These are phyloP conservation scores for Hylyphantes graminicola DNA, from an alignment of 1,140 invertebrate genomes.

Conservation along the genomic window DNA sequence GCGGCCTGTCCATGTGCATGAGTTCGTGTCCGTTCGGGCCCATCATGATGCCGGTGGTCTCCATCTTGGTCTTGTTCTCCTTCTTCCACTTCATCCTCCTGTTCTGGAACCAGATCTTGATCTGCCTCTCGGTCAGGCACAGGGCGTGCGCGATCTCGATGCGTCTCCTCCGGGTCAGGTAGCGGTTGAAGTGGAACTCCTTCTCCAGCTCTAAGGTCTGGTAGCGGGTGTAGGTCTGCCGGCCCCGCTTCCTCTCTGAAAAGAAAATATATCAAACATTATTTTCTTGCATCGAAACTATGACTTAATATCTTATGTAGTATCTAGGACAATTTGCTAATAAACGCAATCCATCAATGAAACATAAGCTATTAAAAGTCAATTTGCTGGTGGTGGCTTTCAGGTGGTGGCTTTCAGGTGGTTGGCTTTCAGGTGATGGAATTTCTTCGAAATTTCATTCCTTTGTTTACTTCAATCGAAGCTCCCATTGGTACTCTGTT, in stretches of 20 bases:
- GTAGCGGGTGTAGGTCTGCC: constrained; percentile 98
- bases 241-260: constrained; percentile 79
- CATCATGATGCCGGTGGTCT: constrained; percentile 34
- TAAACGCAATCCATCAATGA: no score
- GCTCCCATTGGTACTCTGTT: no score
- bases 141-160: constrained; percentile 82
- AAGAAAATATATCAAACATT: background rate
- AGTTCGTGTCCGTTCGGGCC: constrained; percentile 35
- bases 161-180: constrained; percentile 95
- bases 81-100: constrained; percentile 78
- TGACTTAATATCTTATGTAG: no score
- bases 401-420: no score
- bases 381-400: no score
- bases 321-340: no score
- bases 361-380: no score
- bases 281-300: no score
- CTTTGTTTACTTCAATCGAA: no score
- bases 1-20: constrained; percentile 51
- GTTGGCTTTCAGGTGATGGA: no score
- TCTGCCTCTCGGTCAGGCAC: constrained; percentile 73
- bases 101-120: constrained; percentile 90
- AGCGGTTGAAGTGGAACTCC: constrained; percentile 71
- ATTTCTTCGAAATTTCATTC: no score
- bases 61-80: constrained; percentile 65
- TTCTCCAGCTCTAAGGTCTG: constrained; percentile 74